phyloP scores from a whole-genome alignment of 2,113 vertebrate species.

The Acanthisitta chloris region DNA sequence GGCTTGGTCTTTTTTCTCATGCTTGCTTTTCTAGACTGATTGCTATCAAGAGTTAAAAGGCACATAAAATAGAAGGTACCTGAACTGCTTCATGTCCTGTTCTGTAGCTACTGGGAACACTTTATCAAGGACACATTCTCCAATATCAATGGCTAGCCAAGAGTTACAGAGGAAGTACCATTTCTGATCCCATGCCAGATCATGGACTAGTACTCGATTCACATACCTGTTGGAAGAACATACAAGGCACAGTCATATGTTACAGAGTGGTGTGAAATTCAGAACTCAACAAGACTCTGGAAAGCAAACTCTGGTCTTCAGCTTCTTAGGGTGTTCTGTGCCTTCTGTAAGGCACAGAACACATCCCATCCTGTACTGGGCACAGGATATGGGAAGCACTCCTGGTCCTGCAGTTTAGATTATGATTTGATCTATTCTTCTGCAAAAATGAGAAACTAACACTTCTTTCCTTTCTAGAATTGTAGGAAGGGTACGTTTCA shows the following conservation, averaged over 20 bases:
- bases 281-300: neutral
- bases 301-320: neutral
- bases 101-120: constrained; percentile 89
- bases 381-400: neutral
- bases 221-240: constrained; percentile 81
- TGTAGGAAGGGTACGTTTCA: neutral
- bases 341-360: neutral
- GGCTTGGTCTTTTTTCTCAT: neutral
- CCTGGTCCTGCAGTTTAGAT: neutral
- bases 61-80: constrained; percentile 67
- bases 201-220: constrained; percentile 86
- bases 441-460: neutral
- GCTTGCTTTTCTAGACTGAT: neutral
- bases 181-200: constrained; percentile 82
- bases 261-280: neutral
- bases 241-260: neutral
- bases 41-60: neutral
- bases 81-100: constrained; percentile 88
- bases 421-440: neutral
- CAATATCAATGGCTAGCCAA: constrained; percentile 88
- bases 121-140: constrained; percentile 89
- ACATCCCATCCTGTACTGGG: neutral
- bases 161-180: constrained; percentile 95
- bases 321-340: neutral
- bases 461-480: neutral